Evolutionary conservation across 2,113 vertebrate species (phyloP), one percentile per base, ranked within the genome.

Genomic region (Emydura subglobosa): DNA sequence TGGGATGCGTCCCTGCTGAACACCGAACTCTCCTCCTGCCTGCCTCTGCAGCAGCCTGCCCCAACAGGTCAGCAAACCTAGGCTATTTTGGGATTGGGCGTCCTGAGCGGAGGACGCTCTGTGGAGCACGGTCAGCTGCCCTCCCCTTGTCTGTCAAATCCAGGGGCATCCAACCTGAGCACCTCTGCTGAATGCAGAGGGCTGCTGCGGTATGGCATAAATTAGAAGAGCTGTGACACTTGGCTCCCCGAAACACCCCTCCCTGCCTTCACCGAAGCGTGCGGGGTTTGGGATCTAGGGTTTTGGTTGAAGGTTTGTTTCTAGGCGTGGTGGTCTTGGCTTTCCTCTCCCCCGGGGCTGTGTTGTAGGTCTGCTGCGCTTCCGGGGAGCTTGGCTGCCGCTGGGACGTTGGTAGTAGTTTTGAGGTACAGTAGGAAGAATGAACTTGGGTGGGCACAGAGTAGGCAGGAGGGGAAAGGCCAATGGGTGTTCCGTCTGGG

Each of bases 371-470:
- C 61, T 50, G 2, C 34, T 31, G 5, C 7, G 2, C 22, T 51
- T 72, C 68, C 8, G 5, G 22, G 80, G 39, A 7, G 4, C 25
- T 50, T 79, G n/a, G 50, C 68, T 25, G 78, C 68, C 68, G 16
- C 57, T 44, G 42, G 13, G 4, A 1, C 1, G 19, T 19, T 92
- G 11, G 49, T 72, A 54, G 3, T 55, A 7, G 68, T 11, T 74
- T 68, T 39, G 31, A 72, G 14, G 19, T 72, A 72, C 12, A 16
- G 87, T 22, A 49, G 49, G 13, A 42, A 2, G 27, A 54, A 49
- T 34, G 19, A 34, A 25, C 47, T 44, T 0, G 4, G 76, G 17
- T 22, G 65, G 78, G 7, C 1, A 22, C 4, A 0, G 3, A 68
- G 10, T 51, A 51, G 72, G 94, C 19, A 24, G 83, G n/a, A 39